Evolutionary conservation across 37 sponge, comb jelly and placozoan genomes (phyloP), one percentile per base, ranked within the genome.

Genomic region (Crambe crambe): DNA sequence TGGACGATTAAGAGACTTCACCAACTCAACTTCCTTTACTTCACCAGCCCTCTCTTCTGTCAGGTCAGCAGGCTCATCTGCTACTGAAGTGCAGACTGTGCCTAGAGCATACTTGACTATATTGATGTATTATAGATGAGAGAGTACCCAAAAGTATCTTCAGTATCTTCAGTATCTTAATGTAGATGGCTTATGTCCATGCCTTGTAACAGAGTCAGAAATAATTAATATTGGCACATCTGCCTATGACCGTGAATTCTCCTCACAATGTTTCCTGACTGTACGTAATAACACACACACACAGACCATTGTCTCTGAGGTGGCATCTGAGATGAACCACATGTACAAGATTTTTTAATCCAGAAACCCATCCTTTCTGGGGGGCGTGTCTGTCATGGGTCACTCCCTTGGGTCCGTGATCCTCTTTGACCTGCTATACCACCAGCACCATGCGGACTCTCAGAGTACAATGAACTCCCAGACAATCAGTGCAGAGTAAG

Each of bases 381-480:
- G 99, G 15, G 77, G 78, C n/a, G 95, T 96, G 72, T 96, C 97
- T 39, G 76, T 98, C 43, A 75, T 92, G 42, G 99, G 99, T 22
- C 99, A 98, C 91, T 97, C 97, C 58, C 85, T 98, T 2, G 95
- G 97, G 37, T 82, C 95, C 12, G 94, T 95, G 64, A 89, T 94
- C 57, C 81, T 91, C 21, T 97, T 94, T 86, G 97, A 97, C 78
- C 37, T 97, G 30, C 83, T 97, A 36, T 61, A 68, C 10, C 86
- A 97, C 71, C 97, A 97, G 83, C 87, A 85, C 9, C 3, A 29
- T 30, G 18, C 32, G 2, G 2, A 56, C n/a, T 17, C 56, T 31
- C 72, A 43, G 29, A 35, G 9, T 4, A 5, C 5, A 10, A 26
- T 18, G 27, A 18, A 62, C 23, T 6, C 63, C 6, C 63, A 62